Percentiles rank a stretch among this genome's conserved stretches.
Evolutionary conservation across 2,888 invertebrate species (phyloP).

Genomic region (Drosophila tanythrix): DNA sequence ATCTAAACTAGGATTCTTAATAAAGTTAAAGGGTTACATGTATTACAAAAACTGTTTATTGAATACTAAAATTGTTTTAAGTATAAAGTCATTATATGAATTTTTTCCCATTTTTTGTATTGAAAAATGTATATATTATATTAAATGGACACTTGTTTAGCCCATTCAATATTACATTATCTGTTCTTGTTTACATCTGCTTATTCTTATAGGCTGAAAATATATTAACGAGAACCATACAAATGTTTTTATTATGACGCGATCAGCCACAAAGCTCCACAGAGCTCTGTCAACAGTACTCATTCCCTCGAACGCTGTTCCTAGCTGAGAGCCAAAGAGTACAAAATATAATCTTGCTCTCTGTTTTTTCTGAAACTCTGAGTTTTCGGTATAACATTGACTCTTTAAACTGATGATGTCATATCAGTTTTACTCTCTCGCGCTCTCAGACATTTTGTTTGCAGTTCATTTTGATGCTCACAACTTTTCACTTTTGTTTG

Average conservation of each 20-base stretch:
- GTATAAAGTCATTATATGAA: not conserved
- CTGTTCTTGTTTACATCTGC: slow-evolving; percentile 35
- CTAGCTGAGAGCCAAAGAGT: not conserved
- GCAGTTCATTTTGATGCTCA: not conserved
- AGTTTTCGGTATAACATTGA: slow-evolving; percentile 16
- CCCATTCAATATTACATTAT: not conserved
- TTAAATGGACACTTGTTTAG: not conserved
- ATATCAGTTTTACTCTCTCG: slow-evolving; percentile 16
- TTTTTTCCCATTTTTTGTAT: not conserved
- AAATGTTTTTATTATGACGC: slow-evolving; percentile 4
- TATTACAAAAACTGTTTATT: not conserved
- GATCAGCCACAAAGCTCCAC: slow-evolving; percentile 4
- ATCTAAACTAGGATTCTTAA: not conserved
- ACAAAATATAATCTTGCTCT: not conserved
- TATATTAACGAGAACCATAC: not conserved
- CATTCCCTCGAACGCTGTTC: not conserved
- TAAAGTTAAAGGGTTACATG: not conserved
- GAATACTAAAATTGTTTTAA: not conserved
- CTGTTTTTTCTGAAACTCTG: not conserved
- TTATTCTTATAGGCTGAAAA: not conserved
- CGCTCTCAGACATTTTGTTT: slow-evolving; percentile 9
- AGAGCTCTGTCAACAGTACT: not conserved
- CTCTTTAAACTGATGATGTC: slow-evolving; percentile 61
- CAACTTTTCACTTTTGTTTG: slow-evolving; percentile 26
- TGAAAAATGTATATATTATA: not conserved